Conservation (phyloP, 2,888 invertebrate species). For the Sminthurides aquaticus region DNA sequence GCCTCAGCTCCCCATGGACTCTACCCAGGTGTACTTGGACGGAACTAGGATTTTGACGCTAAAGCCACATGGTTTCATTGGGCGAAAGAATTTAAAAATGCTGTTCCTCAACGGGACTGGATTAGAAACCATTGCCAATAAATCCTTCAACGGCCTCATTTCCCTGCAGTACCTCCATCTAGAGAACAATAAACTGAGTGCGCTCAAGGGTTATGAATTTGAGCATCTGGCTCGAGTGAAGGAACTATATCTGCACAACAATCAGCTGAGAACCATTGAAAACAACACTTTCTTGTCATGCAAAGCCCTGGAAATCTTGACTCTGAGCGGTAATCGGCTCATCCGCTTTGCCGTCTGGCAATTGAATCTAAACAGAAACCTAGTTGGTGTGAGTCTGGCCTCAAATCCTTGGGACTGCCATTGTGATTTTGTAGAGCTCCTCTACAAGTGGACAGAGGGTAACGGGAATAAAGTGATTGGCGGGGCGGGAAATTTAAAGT, state of each 20-base stretch:
- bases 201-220: constrained; percentile 68
- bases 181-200: constrained; percentile 65
- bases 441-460: constrained; percentile 63
- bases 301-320: constrained; percentile 67
- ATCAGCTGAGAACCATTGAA: constrained; percentile 66
- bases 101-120: constrained; percentile 72
- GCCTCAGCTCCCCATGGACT: constrained; percentile 71
- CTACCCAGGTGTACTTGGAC: constrained; percentile 76
- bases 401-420: constrained; percentile 84
- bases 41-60: constrained; percentile 71
- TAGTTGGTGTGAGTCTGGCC: constrained; percentile 68
- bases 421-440: constrained; percentile 77
- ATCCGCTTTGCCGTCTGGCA: constrained; percentile 73
- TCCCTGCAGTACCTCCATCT: constrained; percentile 66
- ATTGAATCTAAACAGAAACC: constrained; percentile 59
- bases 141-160: constrained; percentile 72
- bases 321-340: constrained; percentile 75
- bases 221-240: constrained; percentile 63
- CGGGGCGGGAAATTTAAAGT: constrained; percentile 7
- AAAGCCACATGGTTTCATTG: constrained; percentile 77
- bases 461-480: constrained; percentile 29
- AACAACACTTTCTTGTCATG: constrained; percentile 72
- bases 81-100: constrained; percentile 70
- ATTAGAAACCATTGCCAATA: constrained; percentile 66
- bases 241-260: constrained; percentile 68